phyloP scores from a whole-genome alignment of 2,113 vertebrate genomes.

The Petroica traversi region DNA sequence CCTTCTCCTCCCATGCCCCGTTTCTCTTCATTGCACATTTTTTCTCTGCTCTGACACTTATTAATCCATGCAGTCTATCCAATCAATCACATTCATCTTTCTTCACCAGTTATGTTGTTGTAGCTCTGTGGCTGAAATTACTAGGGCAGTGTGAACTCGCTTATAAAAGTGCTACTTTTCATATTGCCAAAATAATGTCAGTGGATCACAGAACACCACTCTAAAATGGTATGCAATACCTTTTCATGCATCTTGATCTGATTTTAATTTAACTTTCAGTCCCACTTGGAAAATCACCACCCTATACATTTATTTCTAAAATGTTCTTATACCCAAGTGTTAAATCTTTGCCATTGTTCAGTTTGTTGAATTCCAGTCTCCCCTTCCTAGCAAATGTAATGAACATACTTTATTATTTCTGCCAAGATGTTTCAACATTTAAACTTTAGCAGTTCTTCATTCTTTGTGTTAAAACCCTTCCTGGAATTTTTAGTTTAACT shows the following conservation, averaged over 20 bases:
- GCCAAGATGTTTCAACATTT: slow-evolving; percentile 9
- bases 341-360: slow-evolving; percentile 17
- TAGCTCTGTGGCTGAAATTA: slow-evolving; percentile 9
- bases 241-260: slow-evolving; percentile 25
- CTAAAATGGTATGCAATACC: slow-evolving; percentile 23
- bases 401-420: not conserved
- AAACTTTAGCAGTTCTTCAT: not conserved
- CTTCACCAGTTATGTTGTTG: slow-evolving; percentile 19
- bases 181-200: slow-evolving; percentile 58
- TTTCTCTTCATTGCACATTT: slow-evolving; percentile 26
- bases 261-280: slow-evolving; percentile 40
- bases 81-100: slow-evolving; percentile 47
- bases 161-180: slow-evolving; percentile 13
- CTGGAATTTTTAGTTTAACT: not conserved
- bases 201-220: slow-evolving; percentile 9
- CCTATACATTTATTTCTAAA: not conserved
- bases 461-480: not conserved
- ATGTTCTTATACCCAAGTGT: not conserved
- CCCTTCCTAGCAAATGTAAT: not conserved
- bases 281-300: slow-evolving; percentile 35
- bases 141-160: slow-evolving; percentile 8
- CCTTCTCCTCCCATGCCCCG: not conserved
- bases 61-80: slow-evolving; percentile 36
- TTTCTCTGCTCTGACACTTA: slow-evolving; percentile 33
- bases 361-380: not conserved